Percentiles rank a stretch among this genome's conserved stretches.
These are phyloP conservation scores for Acutogordius australiensis DNA, from an alignment of 2,888 invertebrate species.

Conservation along the genomic window DNA sequence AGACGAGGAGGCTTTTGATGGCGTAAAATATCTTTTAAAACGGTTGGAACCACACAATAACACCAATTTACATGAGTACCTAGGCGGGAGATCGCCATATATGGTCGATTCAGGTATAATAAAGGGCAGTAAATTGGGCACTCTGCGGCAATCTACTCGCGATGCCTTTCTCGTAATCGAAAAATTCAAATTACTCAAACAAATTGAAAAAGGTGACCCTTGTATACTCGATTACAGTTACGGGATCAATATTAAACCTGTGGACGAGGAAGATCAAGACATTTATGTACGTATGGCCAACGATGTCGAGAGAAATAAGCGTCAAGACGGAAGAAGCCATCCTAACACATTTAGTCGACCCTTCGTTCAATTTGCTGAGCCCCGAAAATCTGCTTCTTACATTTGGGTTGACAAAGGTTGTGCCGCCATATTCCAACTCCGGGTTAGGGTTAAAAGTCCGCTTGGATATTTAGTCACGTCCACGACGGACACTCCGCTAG, in stretches of 20 bases:
- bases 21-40: too few relatives aligned
- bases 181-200: constrained; percentile 1
- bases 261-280: neutral
- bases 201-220: neutral
- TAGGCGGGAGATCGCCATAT: too few relatives aligned
- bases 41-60: neutral
- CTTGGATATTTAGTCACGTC: neutral
- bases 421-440: neutral
- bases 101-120: too few relatives aligned
- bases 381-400: neutral
- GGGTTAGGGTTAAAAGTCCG: neutral
- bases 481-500: neutral
- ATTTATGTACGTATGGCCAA: neutral
- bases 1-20: neutral
- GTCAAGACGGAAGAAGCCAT: neutral
- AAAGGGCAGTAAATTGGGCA: neutral
- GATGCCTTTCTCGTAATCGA: neutral
- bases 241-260: neutral
- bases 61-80: neutral
- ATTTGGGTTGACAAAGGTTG: constrained; percentile 7
- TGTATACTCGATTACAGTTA: neutral
- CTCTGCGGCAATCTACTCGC: neutral
- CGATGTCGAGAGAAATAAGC: neutral
- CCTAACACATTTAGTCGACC: too few relatives aligned
- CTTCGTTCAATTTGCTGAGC: neutral